Conservation (phyloP, 2,888 invertebrate species). For the Polymixis flavicincta region DNA sequence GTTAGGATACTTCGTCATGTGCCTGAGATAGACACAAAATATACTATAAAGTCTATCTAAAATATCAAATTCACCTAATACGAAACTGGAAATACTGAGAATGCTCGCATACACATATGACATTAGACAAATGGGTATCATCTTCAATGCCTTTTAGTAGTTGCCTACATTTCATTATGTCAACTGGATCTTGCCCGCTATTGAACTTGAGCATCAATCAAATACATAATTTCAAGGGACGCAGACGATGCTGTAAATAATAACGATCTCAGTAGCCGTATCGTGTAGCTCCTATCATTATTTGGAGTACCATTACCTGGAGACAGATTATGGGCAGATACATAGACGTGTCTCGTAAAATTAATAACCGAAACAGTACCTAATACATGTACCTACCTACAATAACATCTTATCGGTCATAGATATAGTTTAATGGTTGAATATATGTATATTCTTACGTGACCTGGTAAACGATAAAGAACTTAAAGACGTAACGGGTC, state of each 20-base stretch:
- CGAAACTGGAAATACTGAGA: background rate
- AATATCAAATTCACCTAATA: conserved; percentile 18
- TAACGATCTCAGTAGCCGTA: background rate
- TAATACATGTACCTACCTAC: background rate
- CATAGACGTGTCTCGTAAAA: background rate
- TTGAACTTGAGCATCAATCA: conserved; percentile 27
- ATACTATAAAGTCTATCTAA: too few species aligned
- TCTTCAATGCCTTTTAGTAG: background rate
- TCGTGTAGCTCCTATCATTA: background rate
- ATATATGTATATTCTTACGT: background rate
- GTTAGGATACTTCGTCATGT: too few species aligned
- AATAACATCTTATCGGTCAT: background rate
- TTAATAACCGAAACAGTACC: background rate
- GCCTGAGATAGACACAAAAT: too few species aligned
- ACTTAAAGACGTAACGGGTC: background rate
- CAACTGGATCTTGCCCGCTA: too few species aligned
- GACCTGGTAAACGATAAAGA: background rate
- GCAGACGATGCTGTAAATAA: conserved; percentile 3
- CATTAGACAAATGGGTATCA: conserved; percentile 5
- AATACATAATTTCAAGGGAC: conserved; percentile 2
- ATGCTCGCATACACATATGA: background rate
- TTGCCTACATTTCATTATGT: background rate
- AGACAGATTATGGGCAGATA: conserved; percentile 1
- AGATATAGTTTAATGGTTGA: background rate
- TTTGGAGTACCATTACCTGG: background rate